Base-by-base conservation (phyloP, 2,888 invertebrate species). In the Rhabditoides inermis region DNA sequence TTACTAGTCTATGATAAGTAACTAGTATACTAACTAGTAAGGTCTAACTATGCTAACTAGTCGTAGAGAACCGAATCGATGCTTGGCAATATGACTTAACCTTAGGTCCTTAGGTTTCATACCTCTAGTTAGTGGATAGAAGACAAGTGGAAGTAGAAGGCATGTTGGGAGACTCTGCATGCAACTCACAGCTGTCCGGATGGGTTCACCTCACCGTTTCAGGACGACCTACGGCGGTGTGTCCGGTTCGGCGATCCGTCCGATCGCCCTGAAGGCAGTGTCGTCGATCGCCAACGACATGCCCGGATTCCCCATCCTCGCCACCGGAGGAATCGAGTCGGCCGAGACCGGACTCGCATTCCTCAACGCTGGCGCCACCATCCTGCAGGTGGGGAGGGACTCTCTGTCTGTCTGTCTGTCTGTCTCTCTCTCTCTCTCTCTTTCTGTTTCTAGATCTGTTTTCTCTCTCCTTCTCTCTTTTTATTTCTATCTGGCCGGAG, bases 301-400 rank as follows among this genome's bases (percentile, higher is more conserved):
- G 30, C 90, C 90, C 0, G 88, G 85, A 1, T 91, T 89, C 78
- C 87, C 91, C 0, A 88, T 98, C 53, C 82, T 98, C 59, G 95
- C 94, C 25, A 90, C 91, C 51, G 95, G 95, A 6, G 98, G 98
- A 0, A 86, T 98, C 20, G 95, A 98, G 79, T 90, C 91, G 0
- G 95, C 95, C 0, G 92, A 95, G 59, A 86, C 87, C 0, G 88
- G 90, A 0, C 77, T 92, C n/a, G 92, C 95, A 80, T 98, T 90
- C 77, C 80, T 98, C 2, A 84, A 89, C 76, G 88, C 88, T 61
- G 98, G 95, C 0, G 91, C 95, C 2, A 85, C 88, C 0, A 86
- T 88, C 0, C 81, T 98, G 0, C 95, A 95, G 84, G 87, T 88
- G 72, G 54, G 18, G 15, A 15, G 7, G 32, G 15, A 32, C 7